A percentile compares a stretch with the other conserved stretches of the same genome.
phyloP scores from a whole-genome alignment of 2,888 invertebrate genomes.

The Drosophila anceps region DNA sequence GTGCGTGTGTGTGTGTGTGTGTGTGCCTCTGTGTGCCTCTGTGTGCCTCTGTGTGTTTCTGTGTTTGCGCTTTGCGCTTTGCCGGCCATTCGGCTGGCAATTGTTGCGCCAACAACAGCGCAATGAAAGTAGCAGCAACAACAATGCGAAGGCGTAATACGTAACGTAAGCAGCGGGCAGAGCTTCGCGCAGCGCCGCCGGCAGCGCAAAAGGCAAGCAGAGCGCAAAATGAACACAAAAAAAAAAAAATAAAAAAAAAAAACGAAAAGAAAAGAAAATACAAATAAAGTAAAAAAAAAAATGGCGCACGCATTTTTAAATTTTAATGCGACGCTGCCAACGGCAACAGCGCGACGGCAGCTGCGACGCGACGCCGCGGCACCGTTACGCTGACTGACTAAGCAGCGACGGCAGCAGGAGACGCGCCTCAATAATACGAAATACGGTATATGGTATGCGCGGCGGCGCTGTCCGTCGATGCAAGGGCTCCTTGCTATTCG shows the following conservation, averaged over 20 bases:
- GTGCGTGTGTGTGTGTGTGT: constrained; percentile 1
- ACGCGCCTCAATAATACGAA: constrained; percentile 57
- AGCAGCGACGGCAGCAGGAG: constrained; percentile 39
- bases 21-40: too few species aligned
- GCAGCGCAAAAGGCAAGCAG: constrained; percentile 15
- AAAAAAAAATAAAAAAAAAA: constrained; percentile 5
- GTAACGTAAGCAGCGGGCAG: constrained; percentile 31
- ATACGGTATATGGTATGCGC: constrained; percentile 32
- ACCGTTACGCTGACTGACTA: constrained; percentile 68
- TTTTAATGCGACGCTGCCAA: constrained; percentile 69
- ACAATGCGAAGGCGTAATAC: constrained; percentile 48
- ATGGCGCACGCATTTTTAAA: constrained; percentile 65
- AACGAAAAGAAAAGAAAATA: constrained; percentile 8
- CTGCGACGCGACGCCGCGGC: constrained; percentile 25
- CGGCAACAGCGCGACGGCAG: constrained; percentile 25
- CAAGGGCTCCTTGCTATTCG: neutral
- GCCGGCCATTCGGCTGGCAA: constrained; percentile 53
- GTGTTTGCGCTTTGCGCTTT: constrained; percentile 16
- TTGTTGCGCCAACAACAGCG: constrained; percentile 62
- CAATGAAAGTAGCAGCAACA: constrained; percentile 32
- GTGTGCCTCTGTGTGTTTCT: constrained; percentile 12
- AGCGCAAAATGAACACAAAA: constrained; percentile 12
- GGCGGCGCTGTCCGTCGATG: constrained; percentile 22
- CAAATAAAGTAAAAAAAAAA: constrained; percentile 16
- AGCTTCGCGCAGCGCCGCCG: constrained; percentile 11